phyloP scores from a whole-genome alignment of 2,113 vertebrate genomes.

The Fukomys damarensis region DNA sequence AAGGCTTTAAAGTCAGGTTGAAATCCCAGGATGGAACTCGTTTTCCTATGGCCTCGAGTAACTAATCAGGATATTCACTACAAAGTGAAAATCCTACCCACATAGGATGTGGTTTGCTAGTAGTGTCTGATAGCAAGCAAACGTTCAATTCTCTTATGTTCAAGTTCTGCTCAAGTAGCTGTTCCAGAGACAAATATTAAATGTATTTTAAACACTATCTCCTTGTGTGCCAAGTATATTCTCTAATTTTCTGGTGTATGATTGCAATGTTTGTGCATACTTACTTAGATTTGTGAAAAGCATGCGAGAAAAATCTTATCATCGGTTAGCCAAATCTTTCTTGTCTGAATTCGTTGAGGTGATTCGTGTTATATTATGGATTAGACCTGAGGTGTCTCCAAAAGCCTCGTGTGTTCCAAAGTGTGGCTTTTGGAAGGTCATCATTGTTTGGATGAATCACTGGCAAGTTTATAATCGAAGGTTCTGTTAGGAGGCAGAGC shows the following conservation, averaged over 20 bases:
- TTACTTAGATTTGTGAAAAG: slow-evolving; percentile 15
- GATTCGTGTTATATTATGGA: neutral
- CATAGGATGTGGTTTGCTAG: neutral
- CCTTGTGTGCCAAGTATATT: neutral
- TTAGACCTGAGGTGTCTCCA: neutral
- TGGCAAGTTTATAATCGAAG: neutral
- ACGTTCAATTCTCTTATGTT: neutral
- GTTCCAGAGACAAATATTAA: neutral
- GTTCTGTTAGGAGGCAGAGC: too few species aligned
- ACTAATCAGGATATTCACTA: neutral
- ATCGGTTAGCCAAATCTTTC: neutral
- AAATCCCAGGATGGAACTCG: neutral
- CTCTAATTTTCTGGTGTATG: neutral
- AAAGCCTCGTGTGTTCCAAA: neutral
- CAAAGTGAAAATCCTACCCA: neutral
- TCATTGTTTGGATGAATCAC: neutral
- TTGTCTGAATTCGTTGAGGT: neutral
- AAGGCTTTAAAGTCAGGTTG: neutral
- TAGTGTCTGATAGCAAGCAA: neutral
- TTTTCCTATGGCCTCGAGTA: neutral
- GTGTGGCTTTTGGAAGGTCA: neutral
- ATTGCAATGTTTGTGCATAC: neutral
- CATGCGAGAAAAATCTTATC: neutral
- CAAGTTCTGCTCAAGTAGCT: neutral
- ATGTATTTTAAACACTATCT: neutral